phyloP scores from a whole-genome alignment of 2,888 invertebrate genomes.

The Acanthosepion lycidas region DNA sequence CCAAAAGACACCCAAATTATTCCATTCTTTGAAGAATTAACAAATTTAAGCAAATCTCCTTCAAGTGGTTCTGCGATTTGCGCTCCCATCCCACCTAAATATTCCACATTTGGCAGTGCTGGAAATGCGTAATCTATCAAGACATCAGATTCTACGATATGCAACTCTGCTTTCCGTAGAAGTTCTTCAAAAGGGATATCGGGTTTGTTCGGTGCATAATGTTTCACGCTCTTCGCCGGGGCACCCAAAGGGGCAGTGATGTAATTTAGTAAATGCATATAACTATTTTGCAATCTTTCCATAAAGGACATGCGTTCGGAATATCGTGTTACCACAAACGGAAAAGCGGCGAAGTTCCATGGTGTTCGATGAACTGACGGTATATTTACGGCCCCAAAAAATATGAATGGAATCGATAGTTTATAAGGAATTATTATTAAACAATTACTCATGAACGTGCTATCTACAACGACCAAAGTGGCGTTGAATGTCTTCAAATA shows the following conservation, averaged over 20 bases:
- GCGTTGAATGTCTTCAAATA: neutral
- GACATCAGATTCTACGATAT: slow-evolving; percentile 50
- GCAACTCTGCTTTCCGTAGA: slow-evolving; percentile 51
- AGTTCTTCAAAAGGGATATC: slow-evolving; percentile 48
- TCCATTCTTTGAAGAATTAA: slow-evolving; percentile 50
- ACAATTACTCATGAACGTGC: neutral
- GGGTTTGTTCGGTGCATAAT: slow-evolving; percentile 50
- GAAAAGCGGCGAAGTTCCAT: neutral
- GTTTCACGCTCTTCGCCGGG: neutral
- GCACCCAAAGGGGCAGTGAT: neutral
- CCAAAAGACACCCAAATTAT: slow-evolving; percentile 54
- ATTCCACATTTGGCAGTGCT: slow-evolving; percentile 51
- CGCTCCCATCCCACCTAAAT: slow-evolving; percentile 52
- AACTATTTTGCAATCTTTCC: neutral
- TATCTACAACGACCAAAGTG: neutral
- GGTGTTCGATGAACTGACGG: neutral
- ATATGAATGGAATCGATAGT: neutral
- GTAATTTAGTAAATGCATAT: rapidly evolving
- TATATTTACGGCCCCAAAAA: neutral
- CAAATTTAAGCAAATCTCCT: slow-evolving; percentile 49
- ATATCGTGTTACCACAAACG: neutral
- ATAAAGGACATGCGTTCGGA: neutral
- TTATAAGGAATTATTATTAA: neutral
- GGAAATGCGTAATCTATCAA: slow-evolving; percentile 51
- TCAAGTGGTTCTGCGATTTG: slow-evolving; percentile 50